A percentile compares a stretch with the other conserved stretches of the same genome.
Evolutionary conservation across 2,113 vertebrate genomes (phyloP).

Genomic region (Gasterosteus aculeatus): DNA sequence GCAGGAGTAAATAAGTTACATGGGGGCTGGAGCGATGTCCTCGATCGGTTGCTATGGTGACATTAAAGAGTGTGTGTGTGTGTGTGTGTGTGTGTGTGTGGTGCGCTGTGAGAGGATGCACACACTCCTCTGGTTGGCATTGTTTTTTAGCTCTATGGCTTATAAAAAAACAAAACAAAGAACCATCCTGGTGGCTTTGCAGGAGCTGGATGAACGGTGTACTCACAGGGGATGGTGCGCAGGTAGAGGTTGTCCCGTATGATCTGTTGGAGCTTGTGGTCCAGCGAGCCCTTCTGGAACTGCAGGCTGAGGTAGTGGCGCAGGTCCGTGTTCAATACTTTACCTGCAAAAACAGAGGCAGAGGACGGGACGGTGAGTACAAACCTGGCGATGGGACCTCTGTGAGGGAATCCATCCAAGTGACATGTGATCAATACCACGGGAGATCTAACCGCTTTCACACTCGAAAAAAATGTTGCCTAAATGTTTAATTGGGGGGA

Average conservation of each 20-base stretch:
- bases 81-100: conserved; percentile 24
- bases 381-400: conserved; percentile 10
- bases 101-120: no score
- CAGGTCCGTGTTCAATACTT: conserved; percentile 97
- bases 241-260: conserved; percentile 99
- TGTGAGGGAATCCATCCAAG: conserved; percentile 31
- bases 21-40: conserved; percentile 56
- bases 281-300: conserved; percentile 97
- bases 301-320: conserved; percentile 98
- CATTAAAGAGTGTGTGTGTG: conserved; percentile 36
- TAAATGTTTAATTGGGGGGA: no score
- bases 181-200: no score
- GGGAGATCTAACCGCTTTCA: conserved; percentile 18
- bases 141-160: no score
- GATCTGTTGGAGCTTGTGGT: conserved; percentile 97
- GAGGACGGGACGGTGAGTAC: conserved; percentile 48
- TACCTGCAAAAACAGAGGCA: conserved; percentile 82
- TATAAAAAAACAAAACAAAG: no score
- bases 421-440: conserved; percentile 36
- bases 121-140: no score
- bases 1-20: conserved; percentile 65
- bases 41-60: conserved; percentile 65
- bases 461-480: no score
- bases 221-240: conserved; percentile 98
- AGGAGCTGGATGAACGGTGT: not conserved